Evolutionary conservation across 2,797 vertebrate genomes (phyloP).

Genomic region (Aplochiton taeniatus): DNA sequence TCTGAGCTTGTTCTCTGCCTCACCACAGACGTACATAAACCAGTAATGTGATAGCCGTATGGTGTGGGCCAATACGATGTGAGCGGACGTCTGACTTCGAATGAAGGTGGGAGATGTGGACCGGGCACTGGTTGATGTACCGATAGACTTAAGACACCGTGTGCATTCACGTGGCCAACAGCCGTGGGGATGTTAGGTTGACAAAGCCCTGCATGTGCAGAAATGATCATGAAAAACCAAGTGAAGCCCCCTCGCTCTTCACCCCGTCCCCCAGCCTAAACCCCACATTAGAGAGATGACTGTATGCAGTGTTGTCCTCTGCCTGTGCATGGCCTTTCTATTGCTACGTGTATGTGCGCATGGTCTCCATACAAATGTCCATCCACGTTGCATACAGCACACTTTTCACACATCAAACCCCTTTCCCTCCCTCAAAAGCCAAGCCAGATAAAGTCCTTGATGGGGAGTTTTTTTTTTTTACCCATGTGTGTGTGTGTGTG

Average conservation of each 20-base stretch:
- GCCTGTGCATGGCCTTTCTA: conserved; percentile 71
- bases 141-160: too few species aligned
- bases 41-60: too few species aligned
- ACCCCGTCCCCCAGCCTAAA: conserved; percentile 14
- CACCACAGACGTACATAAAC: too few species aligned
- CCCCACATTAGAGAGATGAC: conserved; percentile 41
- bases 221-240: conserved; percentile 65
- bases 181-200: too few species aligned
- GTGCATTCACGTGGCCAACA: too few species aligned
- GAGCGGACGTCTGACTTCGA: too few species aligned
- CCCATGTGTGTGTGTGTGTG: conserved; percentile 38
- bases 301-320: conserved; percentile 53
- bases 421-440: conserved; percentile 40
- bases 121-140: too few species aligned
- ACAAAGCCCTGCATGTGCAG: conserved; percentile 49
- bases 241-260: conserved; percentile 18
- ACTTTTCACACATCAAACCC: conserved; percentile 52
- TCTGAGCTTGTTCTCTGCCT: too few species aligned
- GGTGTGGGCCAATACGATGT: too few species aligned
- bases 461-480: conserved; percentile 48
- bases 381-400: conserved; percentile 67
- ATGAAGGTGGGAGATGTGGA: too few species aligned
- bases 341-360: conserved; percentile 56
- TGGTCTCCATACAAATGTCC: conserved; percentile 67
- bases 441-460: conserved; percentile 63